These are phyloP conservation scores for Manis javanica DNA, from an alignment of 2,797 vertebrate species.

Conservation along the genomic window DNA sequence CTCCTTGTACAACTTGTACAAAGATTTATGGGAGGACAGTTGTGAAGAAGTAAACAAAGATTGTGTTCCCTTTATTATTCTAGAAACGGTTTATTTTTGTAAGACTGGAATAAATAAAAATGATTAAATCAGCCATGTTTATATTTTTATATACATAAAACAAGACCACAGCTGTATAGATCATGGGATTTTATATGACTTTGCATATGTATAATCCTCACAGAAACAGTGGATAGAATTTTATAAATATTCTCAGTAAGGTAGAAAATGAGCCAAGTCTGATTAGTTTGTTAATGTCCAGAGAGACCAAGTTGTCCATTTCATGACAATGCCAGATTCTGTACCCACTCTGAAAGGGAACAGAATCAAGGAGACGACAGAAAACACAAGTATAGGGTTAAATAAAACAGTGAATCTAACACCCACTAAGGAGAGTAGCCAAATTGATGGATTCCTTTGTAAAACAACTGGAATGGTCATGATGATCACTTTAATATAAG, in stretches of 20 bases:
- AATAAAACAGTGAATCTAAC: background rate
- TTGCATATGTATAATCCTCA: background rate
- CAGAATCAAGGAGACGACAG: background rate
- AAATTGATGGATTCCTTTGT: background rate
- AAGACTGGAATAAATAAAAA: background rate
- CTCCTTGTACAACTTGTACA: background rate
- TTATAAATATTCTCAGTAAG: background rate
- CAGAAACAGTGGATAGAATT: background rate
- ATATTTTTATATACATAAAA: background rate
- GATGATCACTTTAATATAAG: background rate
- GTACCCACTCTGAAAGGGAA: background rate
- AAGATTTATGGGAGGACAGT: background rate
- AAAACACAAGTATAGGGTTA: background rate
- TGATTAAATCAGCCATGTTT: background rate
- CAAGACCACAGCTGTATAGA: background rate
- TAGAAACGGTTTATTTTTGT: background rate
- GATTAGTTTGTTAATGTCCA: background rate
- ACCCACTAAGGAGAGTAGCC: background rate
- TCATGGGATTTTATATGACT: background rate
- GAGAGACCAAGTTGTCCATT: background rate
- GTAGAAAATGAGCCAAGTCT: background rate
- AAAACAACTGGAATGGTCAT: background rate
- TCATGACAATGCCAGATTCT: background rate
- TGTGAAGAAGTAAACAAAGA: background rate
- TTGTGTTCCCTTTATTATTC: background rate